Evolutionary conservation across 1,140 invertebrate species (phyloP), one percentile per base, ranked within the genome.

Genomic region (Cecropterus lyciades): DNA sequence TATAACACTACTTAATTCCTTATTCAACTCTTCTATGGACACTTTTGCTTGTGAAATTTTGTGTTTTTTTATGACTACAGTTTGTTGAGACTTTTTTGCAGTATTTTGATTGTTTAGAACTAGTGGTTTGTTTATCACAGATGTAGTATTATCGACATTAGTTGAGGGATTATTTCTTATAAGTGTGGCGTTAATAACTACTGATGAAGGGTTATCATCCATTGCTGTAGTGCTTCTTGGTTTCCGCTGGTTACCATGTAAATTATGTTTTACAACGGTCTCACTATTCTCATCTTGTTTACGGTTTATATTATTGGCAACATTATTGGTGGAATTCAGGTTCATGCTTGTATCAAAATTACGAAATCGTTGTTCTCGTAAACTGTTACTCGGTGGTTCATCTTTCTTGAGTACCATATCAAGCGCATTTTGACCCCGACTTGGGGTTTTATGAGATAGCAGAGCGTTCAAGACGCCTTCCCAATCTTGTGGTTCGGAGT

Each of bases 381-480:
- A 11, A 3, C 13, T 30, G 14, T 30, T 46, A 30, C 8, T 62
- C 33, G 24, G 27, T 37, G 20, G 17, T 9, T 10, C 30, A 10
- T 62, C 77, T 73, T 79, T 89, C 17, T 87, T 85, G 46, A 89
- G 75, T 15, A 73, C 75, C 51, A 86, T 56, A 48, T 87, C 81
- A 11, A 85, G 73, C 8, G 84, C 84, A 48, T 82, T 87, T 1
- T 81, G 82, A 8, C 80, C 86, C 68, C 85, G 71, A 37, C 72
- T 83, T 3, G 87, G 85, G 10, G 89, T 91, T 67, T 88, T 89
- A 16, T 85, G 82, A 52, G 82, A 75, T 64, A 79, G 65, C 20
- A 91, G 65, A 62, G 77, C 86, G 67, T 87, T 67, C 76, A 89
- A 80, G 2, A 90, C 87, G n/a, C 68, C 79, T 70, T 82, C 70